Percentiles rank a stretch among this genome's conserved stretches.
These are phyloP conservation scores for Calephelis perditalis DNA, from an alignment of 2,888 invertebrate species.

Conservation along the genomic window DNA sequence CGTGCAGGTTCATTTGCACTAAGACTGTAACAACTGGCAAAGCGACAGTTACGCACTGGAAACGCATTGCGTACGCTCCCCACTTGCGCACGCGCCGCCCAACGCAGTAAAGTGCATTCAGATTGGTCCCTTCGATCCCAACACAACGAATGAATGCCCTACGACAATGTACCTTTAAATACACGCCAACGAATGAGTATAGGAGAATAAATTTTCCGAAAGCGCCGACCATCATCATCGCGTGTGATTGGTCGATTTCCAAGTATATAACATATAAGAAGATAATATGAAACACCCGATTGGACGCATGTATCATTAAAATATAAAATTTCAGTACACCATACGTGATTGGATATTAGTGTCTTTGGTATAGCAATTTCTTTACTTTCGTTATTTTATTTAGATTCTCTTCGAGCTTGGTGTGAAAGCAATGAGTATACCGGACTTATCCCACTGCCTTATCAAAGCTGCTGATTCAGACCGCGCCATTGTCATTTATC, in stretches of 20 bases:
- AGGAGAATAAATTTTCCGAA: slow-evolving; percentile 38
- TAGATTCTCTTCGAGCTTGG: too few species aligned
- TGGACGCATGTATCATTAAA: not conserved
- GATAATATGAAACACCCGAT: not conserved
- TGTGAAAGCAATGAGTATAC: too few species aligned
- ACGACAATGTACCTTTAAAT: slow-evolving; percentile 30
- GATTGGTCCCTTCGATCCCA: slow-evolving; percentile 62
- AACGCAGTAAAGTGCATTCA: slow-evolving; percentile 48
- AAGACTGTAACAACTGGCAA: slow-evolving; percentile 4
- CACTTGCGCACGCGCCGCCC: slow-evolving; percentile 49
- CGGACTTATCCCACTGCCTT: too few species aligned
- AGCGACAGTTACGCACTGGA: slow-evolving; percentile 61
- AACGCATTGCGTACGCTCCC: slow-evolving; percentile 63
- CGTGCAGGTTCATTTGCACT: too few species aligned
- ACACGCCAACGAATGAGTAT: slow-evolving; percentile 50
- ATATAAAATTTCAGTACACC: too few species aligned
- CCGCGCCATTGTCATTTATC: too few species aligned
- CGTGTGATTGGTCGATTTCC: slow-evolving; percentile 43
- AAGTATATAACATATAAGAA: slow-evolving; percentile 8
- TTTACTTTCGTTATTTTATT: too few species aligned
- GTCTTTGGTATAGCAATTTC: too few species aligned
- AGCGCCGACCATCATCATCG: slow-evolving; percentile 49
- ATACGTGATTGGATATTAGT: too few species aligned
- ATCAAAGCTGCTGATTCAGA: too few species aligned
- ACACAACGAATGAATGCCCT: slow-evolving; percentile 53